These are phyloP conservation scores for Zingel zingel DNA, from an alignment of 2,113 vertebrate species.

Conservation along the genomic window DNA sequence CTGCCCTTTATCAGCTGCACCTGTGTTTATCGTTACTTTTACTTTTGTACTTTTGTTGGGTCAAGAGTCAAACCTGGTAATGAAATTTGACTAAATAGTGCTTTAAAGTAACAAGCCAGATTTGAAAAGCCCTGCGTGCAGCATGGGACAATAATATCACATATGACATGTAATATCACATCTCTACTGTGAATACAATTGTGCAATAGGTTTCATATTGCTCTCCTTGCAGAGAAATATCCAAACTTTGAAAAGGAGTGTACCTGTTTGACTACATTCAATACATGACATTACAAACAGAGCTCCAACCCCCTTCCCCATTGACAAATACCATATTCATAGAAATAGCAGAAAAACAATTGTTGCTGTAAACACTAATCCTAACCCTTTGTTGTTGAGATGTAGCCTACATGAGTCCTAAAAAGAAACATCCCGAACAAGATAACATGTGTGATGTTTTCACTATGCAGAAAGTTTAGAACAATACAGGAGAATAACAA, in stretches of 20 bases:
- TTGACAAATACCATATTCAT: too few species aligned
- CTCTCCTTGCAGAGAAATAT: background rate
- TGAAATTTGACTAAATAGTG: background rate
- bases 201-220: background rate
- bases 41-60: background rate
- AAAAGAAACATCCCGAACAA: too few species aligned
- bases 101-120: background rate
- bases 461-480: too few species aligned
- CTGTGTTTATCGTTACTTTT: background rate
- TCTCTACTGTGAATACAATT: background rate
- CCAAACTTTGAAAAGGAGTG: background rate
- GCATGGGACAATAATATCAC: background rate
- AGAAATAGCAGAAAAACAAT: too few species aligned
- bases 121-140: background rate
- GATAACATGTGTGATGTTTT: too few species aligned
- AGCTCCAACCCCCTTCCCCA: too few species aligned
- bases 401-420: too few species aligned
- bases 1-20: background rate
- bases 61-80: background rate
- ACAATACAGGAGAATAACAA: too few species aligned
- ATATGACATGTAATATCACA: too few species aligned
- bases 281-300: background rate
- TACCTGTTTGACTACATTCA: background rate
- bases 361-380: too few species aligned
- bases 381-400: too few species aligned